phyloP scores from a whole-genome alignment of 2,888 invertebrate genomes.

The Apodemia mormo region DNA sequence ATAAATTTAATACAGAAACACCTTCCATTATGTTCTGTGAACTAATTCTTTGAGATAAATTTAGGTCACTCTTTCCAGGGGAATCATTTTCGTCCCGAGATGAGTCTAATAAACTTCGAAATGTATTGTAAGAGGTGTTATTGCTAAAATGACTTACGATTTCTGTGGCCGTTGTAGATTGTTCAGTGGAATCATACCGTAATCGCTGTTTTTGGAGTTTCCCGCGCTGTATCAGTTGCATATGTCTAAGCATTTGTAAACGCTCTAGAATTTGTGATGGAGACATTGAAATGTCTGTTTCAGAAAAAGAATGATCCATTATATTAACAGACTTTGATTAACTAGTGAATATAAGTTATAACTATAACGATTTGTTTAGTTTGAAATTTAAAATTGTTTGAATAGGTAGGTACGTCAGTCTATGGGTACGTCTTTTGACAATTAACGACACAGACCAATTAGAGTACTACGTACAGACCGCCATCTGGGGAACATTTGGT shows the following conservation, averaged over 20 bases:
- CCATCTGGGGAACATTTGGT: too few species aligned
- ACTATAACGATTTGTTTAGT: not conserved
- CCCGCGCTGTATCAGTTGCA: slow-evolving; percentile 69
- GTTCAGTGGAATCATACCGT: slow-evolving; percentile 60
- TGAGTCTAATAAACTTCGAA: slow-evolving; percentile 64
- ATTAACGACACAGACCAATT: too few species aligned
- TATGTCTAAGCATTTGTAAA: slow-evolving; percentile 64
- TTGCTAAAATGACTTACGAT: slow-evolving; percentile 71
- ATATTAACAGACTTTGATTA: slow-evolving; percentile 4
- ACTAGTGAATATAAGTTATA: not conserved
- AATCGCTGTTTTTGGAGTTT: slow-evolving; percentile 70
- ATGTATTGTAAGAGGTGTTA: slow-evolving; percentile 71
- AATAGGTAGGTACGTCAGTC: too few species aligned
- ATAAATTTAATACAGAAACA: slow-evolving; percentile 67
- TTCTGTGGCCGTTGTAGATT: slow-evolving; percentile 63
- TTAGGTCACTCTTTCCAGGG: slow-evolving; percentile 34
- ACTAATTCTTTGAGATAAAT: slow-evolving; percentile 48
- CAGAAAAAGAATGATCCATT: slow-evolving; percentile 68
- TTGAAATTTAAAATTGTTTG: not conserved
- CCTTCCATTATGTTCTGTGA: slow-evolving; percentile 70
- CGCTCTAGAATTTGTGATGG: slow-evolving; percentile 71
- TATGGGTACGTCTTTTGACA: too few species aligned
- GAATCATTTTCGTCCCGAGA: slow-evolving; percentile 48
- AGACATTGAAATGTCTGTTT: slow-evolving; percentile 66
- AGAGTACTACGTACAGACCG: too few species aligned